Percentiles rank a stretch among this genome's conserved stretches.
Evolutionary conservation across 2,888 invertebrate genomes (phyloP).

Genomic region (Volucella inflata): DNA sequence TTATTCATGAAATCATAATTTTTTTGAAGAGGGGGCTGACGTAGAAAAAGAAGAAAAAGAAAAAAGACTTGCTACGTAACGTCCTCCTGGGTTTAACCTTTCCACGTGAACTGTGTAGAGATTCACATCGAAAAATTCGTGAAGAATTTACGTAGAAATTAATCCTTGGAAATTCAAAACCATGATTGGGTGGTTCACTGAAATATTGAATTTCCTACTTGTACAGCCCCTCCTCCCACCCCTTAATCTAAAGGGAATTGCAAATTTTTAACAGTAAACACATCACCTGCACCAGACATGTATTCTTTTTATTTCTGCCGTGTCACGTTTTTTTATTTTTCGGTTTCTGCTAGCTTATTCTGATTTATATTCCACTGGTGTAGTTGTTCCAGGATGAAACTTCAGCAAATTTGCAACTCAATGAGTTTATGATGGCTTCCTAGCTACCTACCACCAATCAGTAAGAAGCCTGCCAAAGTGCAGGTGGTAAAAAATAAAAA

Average conservation of each 20-base stretch:
- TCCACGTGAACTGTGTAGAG: not conserved
- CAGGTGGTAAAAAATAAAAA: constrained; percentile 39
- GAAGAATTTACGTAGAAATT: constrained; percentile 57
- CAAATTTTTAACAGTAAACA: not conserved
- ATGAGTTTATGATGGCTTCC: constrained; percentile 70
- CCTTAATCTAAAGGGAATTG: not conserved
- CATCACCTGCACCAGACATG: constrained; percentile 31
- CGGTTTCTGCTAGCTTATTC: constrained; percentile 16
- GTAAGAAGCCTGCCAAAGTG: constrained; percentile 1
- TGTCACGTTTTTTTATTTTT: constrained; percentile 36
- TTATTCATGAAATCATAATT: constrained; percentile 52
- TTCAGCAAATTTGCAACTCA: constrained; percentile 64
- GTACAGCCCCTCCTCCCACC: not conserved
- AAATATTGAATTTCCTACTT: constrained; percentile 63
- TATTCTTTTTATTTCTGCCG: constrained; percentile 21
- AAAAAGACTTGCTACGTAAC: not conserved
- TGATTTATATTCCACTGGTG: constrained; percentile 66
- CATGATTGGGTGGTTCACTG: constrained; percentile 55
- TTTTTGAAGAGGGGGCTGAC: constrained; percentile 4
- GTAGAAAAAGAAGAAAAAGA: not conserved
- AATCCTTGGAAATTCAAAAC: constrained; percentile 67
- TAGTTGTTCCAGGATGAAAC: constrained; percentile 26
- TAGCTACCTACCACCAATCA: not conserved
- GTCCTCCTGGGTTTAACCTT: constrained; percentile 21
- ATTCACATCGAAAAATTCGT: too few species aligned